A percentile compares a stretch with the other conserved stretches of the same genome.
These are phyloP conservation scores for Andrena dorsata DNA, from an alignment of 2,888 invertebrate species.

Conservation along the genomic window DNA sequence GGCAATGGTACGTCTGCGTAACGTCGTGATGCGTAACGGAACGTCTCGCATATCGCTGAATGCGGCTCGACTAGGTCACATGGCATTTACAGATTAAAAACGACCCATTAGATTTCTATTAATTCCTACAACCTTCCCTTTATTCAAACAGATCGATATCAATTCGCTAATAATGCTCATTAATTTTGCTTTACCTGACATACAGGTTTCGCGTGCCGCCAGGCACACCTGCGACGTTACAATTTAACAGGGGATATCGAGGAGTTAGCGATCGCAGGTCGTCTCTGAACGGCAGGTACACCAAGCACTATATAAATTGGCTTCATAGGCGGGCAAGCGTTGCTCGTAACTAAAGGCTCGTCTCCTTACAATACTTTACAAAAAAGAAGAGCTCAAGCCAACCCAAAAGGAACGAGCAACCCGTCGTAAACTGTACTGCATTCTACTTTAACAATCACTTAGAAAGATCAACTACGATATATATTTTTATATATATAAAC, in stretches of 20 bases:
- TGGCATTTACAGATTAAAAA: conserved; percentile 21
- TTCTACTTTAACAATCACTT: conserved; percentile 34
- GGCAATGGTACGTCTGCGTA: conserved; percentile 44
- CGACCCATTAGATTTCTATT: conserved; percentile 14
- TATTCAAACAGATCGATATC: conserved; percentile 9
- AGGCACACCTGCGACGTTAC: conserved; percentile 16
- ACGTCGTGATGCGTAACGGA: conserved; percentile 23
- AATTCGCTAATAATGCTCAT: conserved; percentile 15
- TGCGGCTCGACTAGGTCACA: conserved; percentile 34
- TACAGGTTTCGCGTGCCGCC: conserved; percentile 17
- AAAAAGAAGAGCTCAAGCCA: conserved; percentile 32
- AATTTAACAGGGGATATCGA: conserved; percentile 1
- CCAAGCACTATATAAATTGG: conserved; percentile 33
- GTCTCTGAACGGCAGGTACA: conserved; percentile 49
- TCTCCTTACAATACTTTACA: conserved; percentile 46
- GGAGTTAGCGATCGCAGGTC: conserved; percentile 29
- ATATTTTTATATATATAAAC: conserved; percentile 14
- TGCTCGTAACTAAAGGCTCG: conserved; percentile 38
- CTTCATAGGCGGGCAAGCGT: conserved; percentile 22
- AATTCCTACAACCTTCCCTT: conserved; percentile 26
- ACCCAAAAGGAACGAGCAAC: conserved; percentile 37
- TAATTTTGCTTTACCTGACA: conserved; percentile 22
- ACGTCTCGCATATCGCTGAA: neutral
- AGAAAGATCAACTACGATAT: conserved; percentile 8
- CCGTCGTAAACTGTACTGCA: conserved; percentile 26